Evolutionary conservation across 1,140 invertebrate genomes (phyloP).

Genomic region (Rhizoglyphus robini): DNA sequence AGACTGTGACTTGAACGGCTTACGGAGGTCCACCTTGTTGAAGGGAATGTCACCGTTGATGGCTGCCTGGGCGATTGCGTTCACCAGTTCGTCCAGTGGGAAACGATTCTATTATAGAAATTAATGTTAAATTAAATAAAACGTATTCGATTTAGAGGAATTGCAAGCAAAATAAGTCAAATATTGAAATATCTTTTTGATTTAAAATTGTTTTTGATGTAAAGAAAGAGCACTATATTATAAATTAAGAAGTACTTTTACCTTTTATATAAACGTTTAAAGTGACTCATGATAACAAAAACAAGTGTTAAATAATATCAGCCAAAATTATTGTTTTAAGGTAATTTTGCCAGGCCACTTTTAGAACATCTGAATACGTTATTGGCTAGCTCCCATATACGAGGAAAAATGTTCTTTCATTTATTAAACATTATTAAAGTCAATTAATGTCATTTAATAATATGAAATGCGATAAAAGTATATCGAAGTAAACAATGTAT

Average conservation of each 20-base stretch:
- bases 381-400: too few species aligned
- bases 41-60: conserved; percentile 20
- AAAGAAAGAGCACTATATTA: background rate
- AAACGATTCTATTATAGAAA: background rate
- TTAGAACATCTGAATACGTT: too few species aligned
- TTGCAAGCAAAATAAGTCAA: too few species aligned
- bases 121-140: background rate
- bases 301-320: background rate
- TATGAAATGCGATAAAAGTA: too few species aligned
- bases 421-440: too few species aligned
- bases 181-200: too few species aligned
- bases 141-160: background rate
- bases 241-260: background rate
- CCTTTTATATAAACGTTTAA: background rate
- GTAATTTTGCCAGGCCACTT: too few species aligned
- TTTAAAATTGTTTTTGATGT: background rate
- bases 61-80: conserved; percentile 13
- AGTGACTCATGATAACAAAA: background rate
- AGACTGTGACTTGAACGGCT: conserved; percentile 7
- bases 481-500: too few species aligned
- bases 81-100: conserved; percentile 15
- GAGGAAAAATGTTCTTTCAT: too few species aligned
- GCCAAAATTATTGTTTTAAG: too few species aligned
- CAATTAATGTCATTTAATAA: too few species aligned
- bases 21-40: conserved; percentile 10